These are phyloP conservation scores for Mustela nigripes DNA, from an alignment of 2,113 vertebrate species.

Conservation along the genomic window DNA sequence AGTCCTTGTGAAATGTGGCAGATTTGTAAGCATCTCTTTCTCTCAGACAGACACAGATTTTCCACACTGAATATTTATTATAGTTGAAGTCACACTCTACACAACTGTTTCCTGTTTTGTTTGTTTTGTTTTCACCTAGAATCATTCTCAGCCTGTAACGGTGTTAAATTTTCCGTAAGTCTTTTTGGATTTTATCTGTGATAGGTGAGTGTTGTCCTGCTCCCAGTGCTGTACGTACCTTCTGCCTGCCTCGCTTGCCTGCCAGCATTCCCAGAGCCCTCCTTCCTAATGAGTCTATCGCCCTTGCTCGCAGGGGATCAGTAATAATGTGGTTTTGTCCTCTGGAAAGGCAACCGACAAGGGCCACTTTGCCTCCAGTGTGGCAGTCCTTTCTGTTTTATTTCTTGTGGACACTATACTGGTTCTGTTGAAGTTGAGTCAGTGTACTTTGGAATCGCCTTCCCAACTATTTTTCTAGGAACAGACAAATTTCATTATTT, in stretches of 20 bases:
- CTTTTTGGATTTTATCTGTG: neutral
- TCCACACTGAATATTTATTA: neutral
- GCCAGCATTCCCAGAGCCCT: neutral
- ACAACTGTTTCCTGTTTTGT: neutral
- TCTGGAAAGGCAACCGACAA: neutral
- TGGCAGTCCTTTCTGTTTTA: neutral
- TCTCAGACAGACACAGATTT: neutral
- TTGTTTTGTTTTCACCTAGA: neutral
- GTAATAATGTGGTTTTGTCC: neutral
- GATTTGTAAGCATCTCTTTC: neutral
- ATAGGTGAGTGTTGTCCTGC: neutral
- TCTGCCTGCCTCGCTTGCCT: neutral
- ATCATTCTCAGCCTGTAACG: neutral
- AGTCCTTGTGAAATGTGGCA: neutral
- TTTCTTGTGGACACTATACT: neutral
- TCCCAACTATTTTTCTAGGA: conserved; percentile 24
- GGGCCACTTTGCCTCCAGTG: neutral
- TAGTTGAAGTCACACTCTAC: neutral
- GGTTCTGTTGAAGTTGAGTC: neutral
- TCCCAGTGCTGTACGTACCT: neutral
- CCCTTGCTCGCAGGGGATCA: neutral
- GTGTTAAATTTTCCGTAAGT: neutral
- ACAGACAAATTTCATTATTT: neutral
- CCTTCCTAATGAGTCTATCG: neutral
- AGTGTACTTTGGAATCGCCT: neutral